Evolutionary conservation across 37 sponge, comb jelly and placozoan genomes (phyloP).

Genomic region (Eunapius fragilis): DNA sequence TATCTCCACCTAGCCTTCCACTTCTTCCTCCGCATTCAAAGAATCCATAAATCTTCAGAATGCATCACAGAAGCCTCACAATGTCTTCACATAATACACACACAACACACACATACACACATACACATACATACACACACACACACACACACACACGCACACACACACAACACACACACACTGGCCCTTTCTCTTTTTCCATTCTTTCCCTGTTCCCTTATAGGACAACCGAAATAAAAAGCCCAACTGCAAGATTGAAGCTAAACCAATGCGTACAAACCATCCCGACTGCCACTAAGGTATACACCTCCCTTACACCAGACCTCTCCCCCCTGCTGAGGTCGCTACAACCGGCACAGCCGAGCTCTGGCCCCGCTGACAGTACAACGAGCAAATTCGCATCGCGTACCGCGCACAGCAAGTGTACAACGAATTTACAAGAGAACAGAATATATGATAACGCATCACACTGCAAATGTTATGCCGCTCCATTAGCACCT

Average conservation of each 20-base stretch:
- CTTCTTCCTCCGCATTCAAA: not conserved
- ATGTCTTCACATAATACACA: not conserved
- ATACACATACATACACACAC: not conserved
- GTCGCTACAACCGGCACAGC: not conserved
- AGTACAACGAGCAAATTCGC: not conserved
- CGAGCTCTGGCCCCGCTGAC: not conserved
- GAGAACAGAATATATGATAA: not conserved
- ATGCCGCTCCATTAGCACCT: not conserved
- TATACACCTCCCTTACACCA: not conserved
- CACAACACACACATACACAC: not conserved
- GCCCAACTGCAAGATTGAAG: not conserved
- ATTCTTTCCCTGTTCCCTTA: not conserved
- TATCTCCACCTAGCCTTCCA: no score
- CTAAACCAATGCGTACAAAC: not conserved
- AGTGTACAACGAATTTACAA: not conserved
- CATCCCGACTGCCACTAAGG: not conserved
- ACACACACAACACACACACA: not conserved
- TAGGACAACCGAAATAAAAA: not conserved
- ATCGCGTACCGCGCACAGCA: not conserved
- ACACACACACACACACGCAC: no score
- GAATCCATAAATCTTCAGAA: not conserved
- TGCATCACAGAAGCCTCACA: not conserved
- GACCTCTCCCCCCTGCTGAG: not conserved
- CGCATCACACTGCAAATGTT: not conserved
- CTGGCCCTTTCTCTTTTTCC: no score